Base-by-base conservation (phyloP, 2,888 invertebrate species). In the Oegoconia quadripuncta region DNA sequence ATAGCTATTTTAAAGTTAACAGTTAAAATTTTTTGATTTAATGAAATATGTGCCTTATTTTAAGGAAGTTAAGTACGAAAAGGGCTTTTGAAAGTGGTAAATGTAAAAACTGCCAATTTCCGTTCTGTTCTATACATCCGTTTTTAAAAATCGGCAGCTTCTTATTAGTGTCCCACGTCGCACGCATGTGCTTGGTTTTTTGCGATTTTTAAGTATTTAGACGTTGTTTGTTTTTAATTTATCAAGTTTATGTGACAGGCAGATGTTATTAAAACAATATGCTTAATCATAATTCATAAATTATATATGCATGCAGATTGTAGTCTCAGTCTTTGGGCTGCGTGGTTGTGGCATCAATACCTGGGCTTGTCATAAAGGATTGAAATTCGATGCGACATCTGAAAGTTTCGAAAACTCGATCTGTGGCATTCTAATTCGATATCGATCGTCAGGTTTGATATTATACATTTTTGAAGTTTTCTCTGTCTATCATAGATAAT, bases 81-180 rank as follows among this genome's bases (percentile, higher is more conserved):
- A 39, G 31, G 31, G 28, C 46, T 38, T 49, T 42, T 58, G 4
- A 20, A 7, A 20, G 4, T 59, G 50, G 52, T 48, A 34, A 47
- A 40, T 52, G 55, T 60, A 83, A 84, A 83, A 83, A 86, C 72
- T 75, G 82, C 83, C 86, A 84, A 86, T 87, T 77, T 87, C 86
- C 86, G 84, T 68, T 78, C 63, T 55, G 67, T 74, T 74, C 66
- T 73, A 50, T 57, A 69, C 78, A 83, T 84, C 86, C 86, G 84
- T 77, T 74, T 63, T 68, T 74, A 75, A 82, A 84, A 84, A 81
- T 84, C 84, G 64, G 75, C 75, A 70, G 67, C 55, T 59, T 64
- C 61, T 83, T 80, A 83, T 83, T 82, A 76, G 80, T 76, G 76
- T 71, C 72, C n/a, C n/a, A n/a, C n/a, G n/a, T n/a, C n/a, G n/a